phyloP scores from a whole-genome alignment of 2,888 invertebrate species.

The Callimorpha dominula region DNA sequence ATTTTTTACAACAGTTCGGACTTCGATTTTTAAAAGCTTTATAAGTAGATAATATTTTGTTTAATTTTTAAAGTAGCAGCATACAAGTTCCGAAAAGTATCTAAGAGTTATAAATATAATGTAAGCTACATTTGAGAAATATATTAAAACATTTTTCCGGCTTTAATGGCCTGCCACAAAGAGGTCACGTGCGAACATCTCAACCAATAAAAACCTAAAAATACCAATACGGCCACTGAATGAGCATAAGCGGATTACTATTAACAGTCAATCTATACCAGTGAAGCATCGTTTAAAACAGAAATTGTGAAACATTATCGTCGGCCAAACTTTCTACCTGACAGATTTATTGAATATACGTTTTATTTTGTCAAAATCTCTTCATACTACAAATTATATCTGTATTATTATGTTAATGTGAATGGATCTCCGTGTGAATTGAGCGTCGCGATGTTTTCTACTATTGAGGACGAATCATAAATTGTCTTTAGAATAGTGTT shows the following conservation, averaged over 20 bases:
- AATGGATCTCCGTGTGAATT: conserved; percentile 62
- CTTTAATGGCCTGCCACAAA: conserved; percentile 30
- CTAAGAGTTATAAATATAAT: neutral
- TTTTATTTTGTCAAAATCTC: conserved; percentile 48
- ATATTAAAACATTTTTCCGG: conserved; percentile 11
- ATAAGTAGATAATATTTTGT: neutral
- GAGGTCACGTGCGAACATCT: conserved; percentile 33
- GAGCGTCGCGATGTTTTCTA: conserved; percentile 49
- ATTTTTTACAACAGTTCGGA: neutral
- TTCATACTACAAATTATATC: conserved; percentile 52
- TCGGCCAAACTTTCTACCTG: conserved; percentile 46
- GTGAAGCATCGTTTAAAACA: conserved; percentile 36
- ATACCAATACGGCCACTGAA: conserved; percentile 25
- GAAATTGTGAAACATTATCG: conserved; percentile 39
- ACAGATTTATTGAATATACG: conserved; percentile 52
- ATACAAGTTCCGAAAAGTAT: neutral
- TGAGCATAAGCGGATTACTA: conserved; percentile 41
- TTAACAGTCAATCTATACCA: conserved; percentile 37
- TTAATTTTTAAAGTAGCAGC: neutral
- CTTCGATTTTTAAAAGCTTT: neutral
- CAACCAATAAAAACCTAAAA: conserved; percentile 30
- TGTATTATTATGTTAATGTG: conserved; percentile 54
- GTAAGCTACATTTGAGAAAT: neutral
- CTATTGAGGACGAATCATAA: conserved; percentile 53
- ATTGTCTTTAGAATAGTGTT: conserved; percentile 45